Base-by-base conservation (phyloP, 2,888 invertebrate genomes). In the Seira musarum region DNA sequence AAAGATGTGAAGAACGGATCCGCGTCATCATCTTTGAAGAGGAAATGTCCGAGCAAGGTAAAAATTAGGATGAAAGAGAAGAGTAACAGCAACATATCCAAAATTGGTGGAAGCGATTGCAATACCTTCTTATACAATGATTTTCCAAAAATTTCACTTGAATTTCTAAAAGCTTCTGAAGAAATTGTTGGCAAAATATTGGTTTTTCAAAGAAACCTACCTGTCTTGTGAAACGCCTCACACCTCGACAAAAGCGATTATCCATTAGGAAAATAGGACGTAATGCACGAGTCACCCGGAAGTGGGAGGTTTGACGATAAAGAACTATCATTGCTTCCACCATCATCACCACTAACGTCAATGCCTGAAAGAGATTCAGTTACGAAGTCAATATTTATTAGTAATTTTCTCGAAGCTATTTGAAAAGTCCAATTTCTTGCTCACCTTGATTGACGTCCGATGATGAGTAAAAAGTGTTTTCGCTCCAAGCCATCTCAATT, bases 231-330 rank as follows among this genome's bases (percentile, higher is more conserved):
- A 86, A 90, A 88, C 91, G 89, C 74, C 91, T 87, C 13, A 96
- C 94, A 0, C 94, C 94, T 15, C 95, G 94, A 87, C 94, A 94
- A 86, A 94, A 94, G 87, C 94, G 91, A 60, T 95, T 95, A 89
- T 96, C 96, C 66, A 96, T 93, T 60, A 96, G 89, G 90, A 96
- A 96, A 87, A 96, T 94, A n/a, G 96, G 96, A 17, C 96, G 91
- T 13, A 96, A 89, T 3, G 96, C 95, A 82, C 96, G 90, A n/a
- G 96, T 95, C 70, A 95, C 95, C 0, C 96, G 91, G 89, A 96
- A 94, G 90, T 96, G 96, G 0, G 94, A 94, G 0, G 94, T 93
- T 88, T 95, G 95, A 19, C 96, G 91, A 82, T 94, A 92, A 53
- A 96, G 89, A 70, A 96, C 94, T 53, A 93, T 93, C 67, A 95